Evolutionary conservation across 2,113 vertebrate genomes (phyloP).

Genomic region (Ahaetulla prasina): DNA sequence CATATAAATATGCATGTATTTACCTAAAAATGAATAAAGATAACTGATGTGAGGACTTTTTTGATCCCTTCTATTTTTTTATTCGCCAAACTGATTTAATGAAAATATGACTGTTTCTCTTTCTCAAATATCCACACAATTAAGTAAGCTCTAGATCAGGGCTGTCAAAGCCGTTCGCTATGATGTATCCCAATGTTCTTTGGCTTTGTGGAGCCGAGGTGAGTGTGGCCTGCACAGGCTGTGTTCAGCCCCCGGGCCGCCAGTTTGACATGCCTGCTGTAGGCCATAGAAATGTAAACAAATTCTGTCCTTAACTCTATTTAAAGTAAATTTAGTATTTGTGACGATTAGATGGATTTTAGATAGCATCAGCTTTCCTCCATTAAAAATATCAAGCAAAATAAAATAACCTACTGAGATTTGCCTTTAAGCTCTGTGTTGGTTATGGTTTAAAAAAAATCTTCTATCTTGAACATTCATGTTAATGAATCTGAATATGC

Average conservation of each 20-base stretch:
- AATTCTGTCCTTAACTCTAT: not conserved
- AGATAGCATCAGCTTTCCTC: not conserved
- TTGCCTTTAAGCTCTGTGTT: not conserved
- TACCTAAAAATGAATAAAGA: not conserved
- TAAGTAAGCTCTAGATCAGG: not conserved
- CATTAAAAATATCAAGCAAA: not conserved
- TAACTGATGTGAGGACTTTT: not conserved
- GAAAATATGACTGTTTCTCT: not conserved
- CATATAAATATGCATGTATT: not conserved
- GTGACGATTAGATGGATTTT: not conserved
- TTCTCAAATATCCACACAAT: not conserved
- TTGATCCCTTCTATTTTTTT: not conserved
- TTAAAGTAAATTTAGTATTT: not conserved
- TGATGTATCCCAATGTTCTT: no score
- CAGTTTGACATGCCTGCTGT: not conserved
- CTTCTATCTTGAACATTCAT: not conserved
- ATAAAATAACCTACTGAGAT: not conserved
- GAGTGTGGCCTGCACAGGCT: no score
- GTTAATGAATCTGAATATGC: not conserved
- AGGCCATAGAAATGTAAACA: not conserved
- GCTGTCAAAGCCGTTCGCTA: no score
- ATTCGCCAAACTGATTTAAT: not conserved
- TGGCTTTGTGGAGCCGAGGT: no score
- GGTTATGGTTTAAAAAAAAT: not conserved
- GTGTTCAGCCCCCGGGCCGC: rapidly evolving